A percentile compares a stretch with the other conserved stretches of the same genome.
Evolutionary conservation across 2,797 vertebrate species (phyloP).

Genomic region (Alfaro cultratus): DNA sequence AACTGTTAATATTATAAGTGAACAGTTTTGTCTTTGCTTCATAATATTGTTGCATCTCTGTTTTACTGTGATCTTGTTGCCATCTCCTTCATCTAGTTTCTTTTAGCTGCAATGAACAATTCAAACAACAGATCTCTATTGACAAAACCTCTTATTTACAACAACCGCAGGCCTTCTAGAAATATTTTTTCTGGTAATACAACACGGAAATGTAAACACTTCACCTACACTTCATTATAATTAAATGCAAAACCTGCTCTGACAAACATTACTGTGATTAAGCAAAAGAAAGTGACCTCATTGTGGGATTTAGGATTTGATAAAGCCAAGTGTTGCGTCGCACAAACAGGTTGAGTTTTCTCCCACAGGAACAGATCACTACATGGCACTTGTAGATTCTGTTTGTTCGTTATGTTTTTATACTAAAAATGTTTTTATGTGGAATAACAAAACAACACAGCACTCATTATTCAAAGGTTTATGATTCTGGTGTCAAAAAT

Average conservation of each 20-base stretch:
- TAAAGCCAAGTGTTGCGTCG: background rate
- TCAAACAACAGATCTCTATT: background rate
- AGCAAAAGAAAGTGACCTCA: background rate
- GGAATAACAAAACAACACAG: background rate
- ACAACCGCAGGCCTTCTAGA: too few species aligned
- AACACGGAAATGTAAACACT: background rate
- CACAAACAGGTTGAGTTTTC: background rate
- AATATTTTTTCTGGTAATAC: background rate
- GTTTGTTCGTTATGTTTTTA: background rate
- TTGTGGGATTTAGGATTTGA: background rate
- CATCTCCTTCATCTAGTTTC: background rate
- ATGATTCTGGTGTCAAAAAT: background rate
- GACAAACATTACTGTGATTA: background rate
- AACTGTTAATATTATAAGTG: background rate
- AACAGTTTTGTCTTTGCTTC: background rate
- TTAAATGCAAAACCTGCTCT: background rate
- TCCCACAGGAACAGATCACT: background rate
- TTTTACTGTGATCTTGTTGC: background rate
- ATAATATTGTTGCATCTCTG: background rate
- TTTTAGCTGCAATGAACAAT: background rate
- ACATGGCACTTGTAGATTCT: background rate
- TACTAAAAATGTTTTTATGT: background rate
- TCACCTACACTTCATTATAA: background rate
- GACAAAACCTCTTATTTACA: background rate
- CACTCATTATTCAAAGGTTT: background rate